phyloP scores from a whole-genome alignment of 2,888 invertebrate species.

The Chrysodeixis includens region DNA sequence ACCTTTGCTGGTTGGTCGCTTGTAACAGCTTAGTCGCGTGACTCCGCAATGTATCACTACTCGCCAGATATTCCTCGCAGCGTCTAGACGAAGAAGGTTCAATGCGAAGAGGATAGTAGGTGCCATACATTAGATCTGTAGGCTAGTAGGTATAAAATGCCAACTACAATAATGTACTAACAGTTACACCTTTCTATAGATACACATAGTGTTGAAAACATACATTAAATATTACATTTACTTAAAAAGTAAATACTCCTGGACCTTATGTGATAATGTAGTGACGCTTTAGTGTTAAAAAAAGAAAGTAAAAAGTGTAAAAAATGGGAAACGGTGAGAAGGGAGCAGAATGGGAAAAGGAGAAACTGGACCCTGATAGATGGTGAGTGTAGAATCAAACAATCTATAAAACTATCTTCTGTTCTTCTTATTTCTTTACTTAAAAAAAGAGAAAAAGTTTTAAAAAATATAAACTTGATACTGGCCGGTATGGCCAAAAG shows the following conservation, averaged over 20 bases:
- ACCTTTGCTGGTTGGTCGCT: no score
- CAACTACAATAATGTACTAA: slow-evolving; percentile 2
- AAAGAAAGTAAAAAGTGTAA: slow-evolving; percentile 46
- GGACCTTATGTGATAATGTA: slow-evolving; percentile 54
- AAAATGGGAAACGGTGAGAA: slow-evolving; percentile 68
- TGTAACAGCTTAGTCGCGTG: no score
- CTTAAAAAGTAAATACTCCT: slow-evolving; percentile 8
- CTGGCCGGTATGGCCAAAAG: background rate
- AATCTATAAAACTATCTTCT: background rate
- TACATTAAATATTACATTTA: slow-evolving; percentile 4
- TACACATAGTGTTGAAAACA: slow-evolving; percentile 5
- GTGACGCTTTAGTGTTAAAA: slow-evolving; percentile 34
- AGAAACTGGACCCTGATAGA: slow-evolving; percentile 77
- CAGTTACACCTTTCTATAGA: background rate
- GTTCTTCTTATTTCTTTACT: background rate
- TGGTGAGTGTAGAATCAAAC: slow-evolving; percentile 68
- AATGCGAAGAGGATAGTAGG: background rate
- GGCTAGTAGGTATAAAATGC: slow-evolving; percentile 11
- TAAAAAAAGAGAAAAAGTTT: background rate
- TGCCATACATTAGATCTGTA: background rate
- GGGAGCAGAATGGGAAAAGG: slow-evolving; percentile 75
- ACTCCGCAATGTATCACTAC: no score
- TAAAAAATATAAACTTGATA: background rate
- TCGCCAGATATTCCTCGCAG: no score
- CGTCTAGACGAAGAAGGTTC: no score